Evolutionary conservation across 64 coral and sea anemone genomes (phyloP), one percentile per base, ranked within the genome.

Genomic region (Pachyseris speciosa): DNA sequence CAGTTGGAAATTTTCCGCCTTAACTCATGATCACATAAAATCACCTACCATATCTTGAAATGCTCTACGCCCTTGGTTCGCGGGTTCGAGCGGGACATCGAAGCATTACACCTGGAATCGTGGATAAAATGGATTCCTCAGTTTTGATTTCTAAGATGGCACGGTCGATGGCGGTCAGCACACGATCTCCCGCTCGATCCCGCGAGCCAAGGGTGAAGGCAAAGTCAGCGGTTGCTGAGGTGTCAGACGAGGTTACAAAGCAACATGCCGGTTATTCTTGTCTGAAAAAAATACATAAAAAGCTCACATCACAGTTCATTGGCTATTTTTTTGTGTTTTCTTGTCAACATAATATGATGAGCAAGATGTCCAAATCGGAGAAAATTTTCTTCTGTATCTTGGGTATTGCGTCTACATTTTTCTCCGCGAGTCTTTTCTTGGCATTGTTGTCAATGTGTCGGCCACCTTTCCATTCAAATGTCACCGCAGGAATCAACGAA

Each of bases 391-490:
- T 76, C 27, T 81, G 84, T 32, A 84, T 96, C 60, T 40, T 92
- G 44, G 89, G 88, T 39, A 92, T 92, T 52, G 55, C 50, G 66
- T 92, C 84, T 38, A 92, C 91, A 52, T 90, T 96, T 75, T 65
- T 92, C 9, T 68, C 75, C 19, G 94, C 94, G 0, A 92, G 89
- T 38, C 78, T 69, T 55, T 96, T 86, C 66, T 43, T 96, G 20
- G 81, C 76, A 15, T 57, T 91, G 25, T 22, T 96, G 16, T 88
- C 94, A 19, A 92, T 67, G 80, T 92, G 59, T 30, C 74, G 90
- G 31, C 94, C 84, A 28, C 67, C 84, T 31, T 38, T 92, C 55
- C 28, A 32, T 19, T 26, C 67, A 4, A 92, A 48, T 76, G 31
- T 22, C 9, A 34, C 68, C 15, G 19, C 71, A 37, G 63, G 10